Percentiles rank a stretch among this genome's conserved stretches.
Evolutionary conservation across 2,113 vertebrate species (phyloP).

Genomic region (Apteryx owenii): DNA sequence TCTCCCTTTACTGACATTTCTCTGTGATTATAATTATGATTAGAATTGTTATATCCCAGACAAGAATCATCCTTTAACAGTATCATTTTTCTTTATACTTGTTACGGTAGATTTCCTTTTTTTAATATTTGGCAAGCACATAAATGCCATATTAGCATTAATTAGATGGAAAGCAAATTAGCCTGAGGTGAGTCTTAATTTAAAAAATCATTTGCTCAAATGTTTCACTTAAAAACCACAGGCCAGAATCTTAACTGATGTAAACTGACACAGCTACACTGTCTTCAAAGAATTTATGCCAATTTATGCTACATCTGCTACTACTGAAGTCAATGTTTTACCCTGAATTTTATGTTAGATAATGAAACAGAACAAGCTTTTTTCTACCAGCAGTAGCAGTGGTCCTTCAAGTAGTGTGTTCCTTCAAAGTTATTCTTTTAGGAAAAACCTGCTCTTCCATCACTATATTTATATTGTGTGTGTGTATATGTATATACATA

Average conservation of each 20-base stretch:
- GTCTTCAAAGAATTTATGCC: not conserved
- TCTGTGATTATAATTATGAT: not conserved
- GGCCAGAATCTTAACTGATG: not conserved
- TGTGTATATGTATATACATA: not conserved
- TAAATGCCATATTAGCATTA: not conserved
- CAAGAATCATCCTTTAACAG: not conserved
- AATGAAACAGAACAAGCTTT: not conserved
- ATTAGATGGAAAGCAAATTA: not conserved
- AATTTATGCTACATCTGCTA: not conserved
- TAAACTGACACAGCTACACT: not conserved
- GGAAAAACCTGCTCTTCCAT: not conserved
- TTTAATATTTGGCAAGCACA: not conserved
- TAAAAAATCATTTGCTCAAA: conserved; percentile 4
- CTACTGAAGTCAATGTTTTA: conserved; percentile 15
- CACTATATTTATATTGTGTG: not conserved
- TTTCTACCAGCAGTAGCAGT: not conserved
- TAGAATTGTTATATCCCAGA: not conserved
- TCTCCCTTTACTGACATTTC: not conserved
- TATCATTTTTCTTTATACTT: not conserved
- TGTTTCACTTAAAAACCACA: conserved; percentile 13
- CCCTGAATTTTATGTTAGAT: conserved; percentile 4
- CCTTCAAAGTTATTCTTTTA: not conserved
- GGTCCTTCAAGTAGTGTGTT: not conserved
- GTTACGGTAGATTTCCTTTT: not conserved
- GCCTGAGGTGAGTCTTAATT: not conserved